Evolutionary conservation across 2,113 vertebrate genomes (phyloP), one percentile per base, ranked within the genome.

Genomic region (Grus americana): DNA sequence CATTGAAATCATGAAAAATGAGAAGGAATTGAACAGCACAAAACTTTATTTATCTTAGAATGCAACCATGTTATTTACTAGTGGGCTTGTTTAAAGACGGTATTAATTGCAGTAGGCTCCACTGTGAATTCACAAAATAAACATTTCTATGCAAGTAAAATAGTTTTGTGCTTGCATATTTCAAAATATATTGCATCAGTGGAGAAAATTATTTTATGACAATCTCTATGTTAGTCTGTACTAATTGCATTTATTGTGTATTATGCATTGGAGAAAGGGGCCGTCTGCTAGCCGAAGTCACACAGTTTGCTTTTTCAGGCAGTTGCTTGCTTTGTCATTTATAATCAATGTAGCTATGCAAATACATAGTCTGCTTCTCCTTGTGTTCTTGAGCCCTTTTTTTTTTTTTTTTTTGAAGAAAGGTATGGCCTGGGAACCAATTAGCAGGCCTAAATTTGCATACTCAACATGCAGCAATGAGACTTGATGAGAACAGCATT

Each of bases 391-490:
- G 30, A 90, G 47, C 19, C 3, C 72, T 86, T 95, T 90, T 72
- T 49, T 29, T 10, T 17, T 26, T 23, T 70, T 84, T 26, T 23
- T 70, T 84, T 74, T 12, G 12, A 88, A 58, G n/a, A 30, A 93
- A 86, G 73, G 5, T 86, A 86, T 88, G 89, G 74, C 92, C 91
- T 85, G 79, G 95, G 96, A 98, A 82, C 78, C 72, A 97, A 97
- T 97, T 97, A 96, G 67, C 57, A 95, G 57, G 66, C 89, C 82
- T 94, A 66, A 52, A 92, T 94, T 97, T 88, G 63, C 85, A 86
- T 97, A 86, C 94, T 96, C 20, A 91, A 73, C 61, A 26, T 32
- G 23, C 54, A 38, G 21, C 71, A 84, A 18, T 78, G 52, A 59
- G 29, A 78, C 50, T 86, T 57, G 14, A 46, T 81, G 73, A 86